A percentile compares a stretch with the other conserved stretches of the same genome.
These are phyloP conservation scores for Ormyrus labotus DNA, from an alignment of 2,888 invertebrate genomes.

Conservation along the genomic window DNA sequence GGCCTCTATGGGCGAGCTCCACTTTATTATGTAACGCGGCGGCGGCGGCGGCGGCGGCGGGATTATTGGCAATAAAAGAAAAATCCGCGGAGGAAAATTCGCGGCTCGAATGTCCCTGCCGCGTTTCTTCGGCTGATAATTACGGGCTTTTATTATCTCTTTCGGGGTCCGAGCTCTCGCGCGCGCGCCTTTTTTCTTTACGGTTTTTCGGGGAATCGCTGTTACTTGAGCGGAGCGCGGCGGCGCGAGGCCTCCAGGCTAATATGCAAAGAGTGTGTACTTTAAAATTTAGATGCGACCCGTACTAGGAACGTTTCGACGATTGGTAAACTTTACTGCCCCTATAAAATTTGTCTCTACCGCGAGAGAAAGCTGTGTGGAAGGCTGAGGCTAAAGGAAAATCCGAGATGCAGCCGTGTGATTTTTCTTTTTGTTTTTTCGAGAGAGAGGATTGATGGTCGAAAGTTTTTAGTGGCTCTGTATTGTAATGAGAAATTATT, in stretches of 20 bases:
- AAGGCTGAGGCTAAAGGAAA: not conserved
- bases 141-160: conserved; percentile 51
- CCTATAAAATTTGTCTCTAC: conserved; percentile 48
- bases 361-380: conserved; percentile 31
- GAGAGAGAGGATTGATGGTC: too few relatives aligned
- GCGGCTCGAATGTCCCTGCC: conserved; percentile 10
- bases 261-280: conserved; percentile 46
- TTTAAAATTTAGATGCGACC: conserved; percentile 52
- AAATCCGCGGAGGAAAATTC: conserved; percentile 49
- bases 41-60: conserved; percentile 5
- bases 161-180: not conserved
- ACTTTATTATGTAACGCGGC: conserved; percentile 45
- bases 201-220: conserved; percentile 56
- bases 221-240: not conserved
- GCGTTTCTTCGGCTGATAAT: conserved; percentile 35
- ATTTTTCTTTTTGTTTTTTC: too few relatives aligned
- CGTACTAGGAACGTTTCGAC: conserved; percentile 40
- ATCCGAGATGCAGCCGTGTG: not conserved
- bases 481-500: too few relatives aligned
- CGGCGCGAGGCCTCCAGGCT: not conserved
- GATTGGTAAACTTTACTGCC: conserved; percentile 45
- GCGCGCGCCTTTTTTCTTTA: conserved; percentile 48
- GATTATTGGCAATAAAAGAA: conserved; percentile 53
- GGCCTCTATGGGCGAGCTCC: conserved; percentile 22
- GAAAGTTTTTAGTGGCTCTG: too few relatives aligned